phyloP scores from a whole-genome alignment of 2,797 vertebrate species.

The Novumbra hubbsi region DNA sequence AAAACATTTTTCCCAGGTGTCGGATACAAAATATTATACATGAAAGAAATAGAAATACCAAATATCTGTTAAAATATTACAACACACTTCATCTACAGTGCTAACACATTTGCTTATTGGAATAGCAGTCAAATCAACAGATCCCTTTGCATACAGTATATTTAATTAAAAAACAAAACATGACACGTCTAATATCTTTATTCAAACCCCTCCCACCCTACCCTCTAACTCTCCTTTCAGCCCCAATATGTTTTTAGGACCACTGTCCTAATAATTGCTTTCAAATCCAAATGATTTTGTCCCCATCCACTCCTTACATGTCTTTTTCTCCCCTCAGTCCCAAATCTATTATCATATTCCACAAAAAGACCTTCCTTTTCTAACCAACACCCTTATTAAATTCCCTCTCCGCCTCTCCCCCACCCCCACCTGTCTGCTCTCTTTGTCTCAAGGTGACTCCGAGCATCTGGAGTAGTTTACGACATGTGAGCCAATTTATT shows the following conservation, averaged over 20 bases:
- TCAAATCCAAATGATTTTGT: constrained; percentile 1
- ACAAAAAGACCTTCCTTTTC: not conserved
- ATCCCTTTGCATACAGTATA: not conserved
- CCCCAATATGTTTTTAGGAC: not conserved
- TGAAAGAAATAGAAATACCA: not conserved
- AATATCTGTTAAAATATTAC: not conserved
- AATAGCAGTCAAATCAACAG: not conserved
- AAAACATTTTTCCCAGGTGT: not conserved
- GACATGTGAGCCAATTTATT: constrained; percentile 66
- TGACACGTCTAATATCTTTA: not conserved
- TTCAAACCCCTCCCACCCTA: constrained; percentile 9
- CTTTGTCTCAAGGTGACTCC: constrained; percentile 75
- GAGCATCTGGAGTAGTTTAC: constrained; percentile 69
- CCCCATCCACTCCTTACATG: not conserved
- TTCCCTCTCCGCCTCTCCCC: constrained; percentile 1
- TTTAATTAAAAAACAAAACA: not conserved
- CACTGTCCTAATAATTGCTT: not conserved
- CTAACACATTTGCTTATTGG: not conserved
- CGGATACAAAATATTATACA: not conserved
- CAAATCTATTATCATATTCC: constrained; percentile 42
- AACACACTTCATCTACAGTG: not conserved
- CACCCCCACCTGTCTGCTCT: constrained; percentile 38
- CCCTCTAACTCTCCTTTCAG: not conserved
- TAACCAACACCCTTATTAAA: not conserved
- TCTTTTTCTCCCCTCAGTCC: not conserved